Conservation (phyloP, 2,113 vertebrate genomes). For the Scomber colias region DNA sequence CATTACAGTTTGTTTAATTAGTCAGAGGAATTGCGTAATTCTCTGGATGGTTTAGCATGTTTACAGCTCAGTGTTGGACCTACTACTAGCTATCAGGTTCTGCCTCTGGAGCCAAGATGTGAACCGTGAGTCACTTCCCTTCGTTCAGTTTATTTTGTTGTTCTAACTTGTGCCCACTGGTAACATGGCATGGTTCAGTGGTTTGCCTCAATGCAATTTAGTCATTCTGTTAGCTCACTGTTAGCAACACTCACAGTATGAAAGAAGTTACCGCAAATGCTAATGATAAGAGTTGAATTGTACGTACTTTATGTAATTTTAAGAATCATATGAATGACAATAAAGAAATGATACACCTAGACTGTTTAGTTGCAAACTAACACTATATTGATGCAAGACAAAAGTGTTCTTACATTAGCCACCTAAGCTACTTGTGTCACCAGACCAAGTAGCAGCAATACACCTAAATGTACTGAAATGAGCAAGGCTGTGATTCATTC, state of each 20-base stretch:
- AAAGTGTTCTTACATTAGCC: too few relatives aligned
- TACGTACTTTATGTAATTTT: neutral
- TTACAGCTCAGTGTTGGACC: slow-evolving; percentile 20
- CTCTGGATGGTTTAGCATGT: slow-evolving; percentile 38
- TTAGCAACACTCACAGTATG: neutral
- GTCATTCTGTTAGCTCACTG: neutral
- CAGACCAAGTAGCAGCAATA: too few relatives aligned
- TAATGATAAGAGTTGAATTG: neutral
- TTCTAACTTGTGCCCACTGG: slow-evolving; percentile 3
- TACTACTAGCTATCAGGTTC: slow-evolving; percentile 28
- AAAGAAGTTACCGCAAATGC: neutral
- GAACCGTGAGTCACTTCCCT: slow-evolving; percentile 41
- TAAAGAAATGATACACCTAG: too few relatives aligned
- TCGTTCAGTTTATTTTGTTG: slow-evolving; percentile 1
- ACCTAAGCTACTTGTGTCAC: too few relatives aligned
- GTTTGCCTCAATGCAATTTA: neutral
- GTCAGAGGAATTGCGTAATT: slow-evolving; percentile 31
- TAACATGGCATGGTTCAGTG: neutral
- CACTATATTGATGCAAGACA: too few relatives aligned
- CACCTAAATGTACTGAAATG: too few relatives aligned
- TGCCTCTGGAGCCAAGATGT: slow-evolving; percentile 36
- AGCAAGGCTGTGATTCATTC: too few relatives aligned
- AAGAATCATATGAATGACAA: too few relatives aligned
- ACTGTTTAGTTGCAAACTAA: too few relatives aligned
- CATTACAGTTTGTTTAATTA: slow-evolving; percentile 36